Conservation (phyloP, 2,113 vertebrate genomes). For the Ceyx cyanopectus region DNA sequence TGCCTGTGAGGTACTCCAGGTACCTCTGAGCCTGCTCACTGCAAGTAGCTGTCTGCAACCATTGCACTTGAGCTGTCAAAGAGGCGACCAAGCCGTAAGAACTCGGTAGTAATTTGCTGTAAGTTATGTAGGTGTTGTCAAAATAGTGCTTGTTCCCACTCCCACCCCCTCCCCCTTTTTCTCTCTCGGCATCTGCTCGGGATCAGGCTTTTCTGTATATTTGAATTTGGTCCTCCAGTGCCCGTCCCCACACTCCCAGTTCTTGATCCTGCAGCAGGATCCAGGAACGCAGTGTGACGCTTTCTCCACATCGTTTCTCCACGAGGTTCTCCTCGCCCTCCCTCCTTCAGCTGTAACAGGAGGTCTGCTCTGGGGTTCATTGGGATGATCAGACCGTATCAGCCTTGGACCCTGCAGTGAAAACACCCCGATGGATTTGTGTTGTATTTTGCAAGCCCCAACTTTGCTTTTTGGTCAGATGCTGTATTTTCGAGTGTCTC, state of each 20-base stretch:
- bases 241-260: not conserved
- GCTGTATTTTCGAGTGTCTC: not conserved
- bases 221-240: not conserved
- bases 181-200: not conserved
- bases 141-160: not conserved
- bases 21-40: not conserved
- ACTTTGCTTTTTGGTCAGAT: not conserved
- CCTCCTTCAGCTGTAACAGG: not conserved
- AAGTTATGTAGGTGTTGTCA: not conserved
- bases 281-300: not conserved
- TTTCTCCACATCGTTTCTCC: not conserved
- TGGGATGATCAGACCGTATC: not conserved
- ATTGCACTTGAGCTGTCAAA: constrained; percentile 8
- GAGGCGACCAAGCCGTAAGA: not conserved
- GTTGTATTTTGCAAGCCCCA: not conserved
- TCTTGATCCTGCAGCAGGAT: not conserved
- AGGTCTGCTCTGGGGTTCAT: not conserved
- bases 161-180: not conserved
- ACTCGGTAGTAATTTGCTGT: not conserved
- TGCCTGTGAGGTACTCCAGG: not conserved
- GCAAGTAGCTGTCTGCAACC: not conserved
- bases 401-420: not conserved
- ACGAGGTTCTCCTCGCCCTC: not conserved
- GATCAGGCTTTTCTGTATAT: not conserved
- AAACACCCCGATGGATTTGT: not conserved